Conservation (phyloP, 2,888 invertebrate species). For the Thymelicus acteon region DNA sequence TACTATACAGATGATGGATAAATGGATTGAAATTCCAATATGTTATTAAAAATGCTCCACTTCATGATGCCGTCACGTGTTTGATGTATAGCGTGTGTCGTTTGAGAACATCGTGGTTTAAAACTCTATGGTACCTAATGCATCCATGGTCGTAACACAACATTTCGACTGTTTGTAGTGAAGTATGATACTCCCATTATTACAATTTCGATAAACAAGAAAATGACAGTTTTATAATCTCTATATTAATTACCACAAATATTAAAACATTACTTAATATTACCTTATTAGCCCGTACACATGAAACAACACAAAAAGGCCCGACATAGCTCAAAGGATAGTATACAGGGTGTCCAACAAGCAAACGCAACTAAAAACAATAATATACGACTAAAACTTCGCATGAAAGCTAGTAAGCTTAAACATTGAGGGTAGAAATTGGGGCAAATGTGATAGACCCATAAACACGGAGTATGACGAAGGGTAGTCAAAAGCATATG, state of each 20-base stretch:
- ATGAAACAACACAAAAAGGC: constrained; percentile 55
- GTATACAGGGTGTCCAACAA: constrained; percentile 55
- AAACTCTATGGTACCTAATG: too few relatives aligned
- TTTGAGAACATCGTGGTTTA: too few relatives aligned
- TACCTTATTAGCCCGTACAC: constrained; percentile 47
- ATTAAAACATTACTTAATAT: constrained; percentile 23
- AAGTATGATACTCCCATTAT: too few relatives aligned
- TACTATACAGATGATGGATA: too few relatives aligned
- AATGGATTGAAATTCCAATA: too few relatives aligned
- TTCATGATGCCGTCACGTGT: too few relatives aligned
- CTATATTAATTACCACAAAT: neutral
- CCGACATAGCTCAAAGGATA: constrained; percentile 56
- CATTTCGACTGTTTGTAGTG: too few relatives aligned
- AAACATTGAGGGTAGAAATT: constrained; percentile 62
- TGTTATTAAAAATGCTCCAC: too few relatives aligned
- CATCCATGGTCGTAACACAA: too few relatives aligned
- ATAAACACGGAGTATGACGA: constrained; percentile 61
- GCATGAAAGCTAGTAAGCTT: constrained; percentile 48
- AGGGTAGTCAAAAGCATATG: constrained; percentile 56
- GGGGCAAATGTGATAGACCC: constrained; percentile 64
- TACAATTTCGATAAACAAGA: neutral
- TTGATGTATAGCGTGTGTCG: too few relatives aligned
- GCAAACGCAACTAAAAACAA: constrained; percentile 49
- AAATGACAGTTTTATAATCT: neutral
- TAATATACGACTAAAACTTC: constrained; percentile 50